Evolutionary conservation across 2,888 invertebrate species (phyloP).

Genomic region (Cerastis rubricosa): DNA sequence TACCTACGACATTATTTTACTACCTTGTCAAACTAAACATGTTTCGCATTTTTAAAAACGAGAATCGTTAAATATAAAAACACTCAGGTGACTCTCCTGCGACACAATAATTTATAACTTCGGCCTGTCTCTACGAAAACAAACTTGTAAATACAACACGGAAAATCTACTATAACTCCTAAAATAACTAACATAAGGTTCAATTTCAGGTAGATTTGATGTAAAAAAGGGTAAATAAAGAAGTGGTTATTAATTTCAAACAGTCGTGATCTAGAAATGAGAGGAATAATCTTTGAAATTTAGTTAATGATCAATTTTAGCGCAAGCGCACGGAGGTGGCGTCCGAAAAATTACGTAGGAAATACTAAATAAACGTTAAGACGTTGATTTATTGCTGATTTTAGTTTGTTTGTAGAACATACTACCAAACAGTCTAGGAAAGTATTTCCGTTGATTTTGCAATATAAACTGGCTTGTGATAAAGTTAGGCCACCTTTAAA

Average conservation of each 20-base stretch:
- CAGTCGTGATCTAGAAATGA: slow-evolving; percentile 72
- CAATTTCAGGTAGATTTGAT: slow-evolving; percentile 23
- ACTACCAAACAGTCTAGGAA: slow-evolving; percentile 54
- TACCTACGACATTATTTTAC: slow-evolving; percentile 65
- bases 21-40: slow-evolving; percentile 72
- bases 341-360: slow-evolving; percentile 65
- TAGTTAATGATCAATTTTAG: slow-evolving; percentile 74
- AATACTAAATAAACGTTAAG: slow-evolving; percentile 69
- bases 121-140: slow-evolving; percentile 61
- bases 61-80: slow-evolving; percentile 77
- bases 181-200: neutral
- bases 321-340: slow-evolving; percentile 62
- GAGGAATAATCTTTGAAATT: slow-evolving; percentile 75
- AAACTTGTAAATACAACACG: slow-evolving; percentile 26
- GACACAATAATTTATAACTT: slow-evolving; percentile 80
- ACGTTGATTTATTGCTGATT: slow-evolving; percentile 71
- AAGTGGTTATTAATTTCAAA: slow-evolving; percentile 65
- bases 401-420: slow-evolving; percentile 69
- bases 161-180: slow-evolving; percentile 1
- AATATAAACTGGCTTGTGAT: slow-evolving; percentile 32
- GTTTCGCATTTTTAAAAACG: slow-evolving; percentile 75
- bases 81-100: slow-evolving; percentile 80
- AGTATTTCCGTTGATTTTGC: slow-evolving; percentile 61
- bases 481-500: neutral
- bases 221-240: slow-evolving; percentile 7